Conservation (phyloP, 2,113 vertebrate species). For the Cyprichromis sp. region DNA sequence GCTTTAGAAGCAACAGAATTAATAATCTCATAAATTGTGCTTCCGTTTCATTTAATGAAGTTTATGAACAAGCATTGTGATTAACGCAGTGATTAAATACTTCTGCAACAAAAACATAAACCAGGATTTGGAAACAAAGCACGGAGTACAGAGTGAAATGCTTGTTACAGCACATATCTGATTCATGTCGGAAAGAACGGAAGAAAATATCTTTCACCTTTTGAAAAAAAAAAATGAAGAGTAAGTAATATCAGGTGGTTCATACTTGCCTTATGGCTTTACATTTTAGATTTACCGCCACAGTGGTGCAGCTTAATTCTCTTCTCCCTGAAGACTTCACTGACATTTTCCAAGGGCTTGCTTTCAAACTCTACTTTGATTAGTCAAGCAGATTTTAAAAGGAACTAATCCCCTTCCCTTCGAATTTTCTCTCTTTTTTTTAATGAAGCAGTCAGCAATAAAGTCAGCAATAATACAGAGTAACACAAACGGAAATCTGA, state of each 20-base stretch:
- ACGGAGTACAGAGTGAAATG: not conserved
- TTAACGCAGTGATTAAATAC: not conserved
- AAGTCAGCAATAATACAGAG: conserved; percentile 7
- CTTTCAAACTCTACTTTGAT: conserved; percentile 55
- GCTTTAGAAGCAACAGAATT: not conserved
- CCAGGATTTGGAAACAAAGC: conserved; percentile 1
- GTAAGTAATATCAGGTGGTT: not conserved
- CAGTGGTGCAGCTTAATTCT: conserved; percentile 44
- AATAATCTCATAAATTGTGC: not conserved
- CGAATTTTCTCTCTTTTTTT: not conserved
- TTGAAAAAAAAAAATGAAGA: not conserved
- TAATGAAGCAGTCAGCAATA: conserved; percentile 40
- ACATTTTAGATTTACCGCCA: conserved; percentile 43
- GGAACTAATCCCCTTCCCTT: conserved; percentile 42
- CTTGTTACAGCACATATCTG: not conserved
- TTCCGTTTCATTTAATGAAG: conserved; percentile 23
- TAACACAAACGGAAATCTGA: not conserved
- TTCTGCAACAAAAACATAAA: conserved; percentile 22
- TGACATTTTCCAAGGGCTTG: conserved; percentile 64
- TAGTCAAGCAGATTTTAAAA: conserved; percentile 53
- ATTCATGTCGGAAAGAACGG: not conserved
- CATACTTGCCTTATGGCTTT: conserved; percentile 36
- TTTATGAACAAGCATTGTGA: conserved; percentile 10
- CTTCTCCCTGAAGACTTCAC: conserved; percentile 51
- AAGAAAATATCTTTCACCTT: not conserved